phyloP scores from a whole-genome alignment of 2,888 invertebrate species.

The Drosophila conformis region DNA sequence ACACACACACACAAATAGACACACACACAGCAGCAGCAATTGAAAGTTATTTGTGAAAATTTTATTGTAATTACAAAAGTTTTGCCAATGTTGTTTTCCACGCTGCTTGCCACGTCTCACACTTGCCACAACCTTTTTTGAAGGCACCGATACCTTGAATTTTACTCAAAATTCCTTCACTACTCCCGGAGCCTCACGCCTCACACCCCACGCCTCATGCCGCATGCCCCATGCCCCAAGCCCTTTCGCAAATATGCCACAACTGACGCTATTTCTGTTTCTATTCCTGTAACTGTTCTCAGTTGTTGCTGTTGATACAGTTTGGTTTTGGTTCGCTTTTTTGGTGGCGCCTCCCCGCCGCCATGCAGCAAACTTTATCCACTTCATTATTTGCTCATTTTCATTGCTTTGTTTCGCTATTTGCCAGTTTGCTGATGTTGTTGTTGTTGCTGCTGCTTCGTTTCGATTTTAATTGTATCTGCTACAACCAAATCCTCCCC shows the following conservation, averaged over 20 bases:
- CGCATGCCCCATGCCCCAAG: not conserved
- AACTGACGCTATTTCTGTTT: constrained; percentile 49
- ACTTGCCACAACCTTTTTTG: constrained; percentile 31
- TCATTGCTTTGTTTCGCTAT: constrained; percentile 71
- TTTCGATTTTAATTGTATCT: constrained; percentile 76
- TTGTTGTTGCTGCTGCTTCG: constrained; percentile 37
- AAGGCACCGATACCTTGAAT: constrained; percentile 64
- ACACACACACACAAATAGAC: constrained; percentile 24
- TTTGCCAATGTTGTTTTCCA: constrained; percentile 65
- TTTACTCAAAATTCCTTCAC: constrained; percentile 65
- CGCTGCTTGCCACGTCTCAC: constrained; percentile 13
- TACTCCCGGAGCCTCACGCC: not conserved
- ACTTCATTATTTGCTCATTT: constrained; percentile 80
- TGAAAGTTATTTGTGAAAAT: constrained; percentile 80
- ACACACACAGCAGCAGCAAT: constrained; percentile 48
- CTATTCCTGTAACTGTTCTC: constrained; percentile 19
- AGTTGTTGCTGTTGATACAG: constrained; percentile 34
- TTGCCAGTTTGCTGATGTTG: constrained; percentile 53
- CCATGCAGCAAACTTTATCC: constrained; percentile 71
- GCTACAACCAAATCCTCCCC: constrained; percentile 12
- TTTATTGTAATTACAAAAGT: constrained; percentile 80
- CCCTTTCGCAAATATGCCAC: constrained; percentile 1
- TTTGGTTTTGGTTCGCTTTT: constrained; percentile 25
- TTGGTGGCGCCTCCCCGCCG: constrained; percentile 18
- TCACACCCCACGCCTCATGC: not conserved